phyloP scores from a whole-genome alignment of 2,888 invertebrate genomes.

The Cosmorhoe ocellata region DNA sequence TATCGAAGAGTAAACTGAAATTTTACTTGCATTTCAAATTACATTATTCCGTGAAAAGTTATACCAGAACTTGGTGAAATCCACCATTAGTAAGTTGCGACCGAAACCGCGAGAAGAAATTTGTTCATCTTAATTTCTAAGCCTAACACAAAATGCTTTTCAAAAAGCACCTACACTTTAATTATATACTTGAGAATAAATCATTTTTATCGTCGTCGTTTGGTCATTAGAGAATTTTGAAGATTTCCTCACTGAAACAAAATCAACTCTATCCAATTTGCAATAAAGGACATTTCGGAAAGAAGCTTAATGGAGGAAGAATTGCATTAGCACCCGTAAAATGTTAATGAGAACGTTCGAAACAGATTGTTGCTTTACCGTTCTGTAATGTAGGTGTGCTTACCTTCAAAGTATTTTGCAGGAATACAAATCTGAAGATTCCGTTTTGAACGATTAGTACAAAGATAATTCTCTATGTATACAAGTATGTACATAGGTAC shows the following conservation, averaged over 20 bases:
- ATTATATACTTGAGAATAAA: slow-evolving; percentile 43
- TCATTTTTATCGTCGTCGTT: slow-evolving; percentile 57
- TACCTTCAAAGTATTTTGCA: slow-evolving; percentile 1
- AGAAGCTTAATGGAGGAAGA: slow-evolving; percentile 3
- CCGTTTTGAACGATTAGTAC: too few species aligned
- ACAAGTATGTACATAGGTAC: too few species aligned
- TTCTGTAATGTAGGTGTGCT: slow-evolving; percentile 3
- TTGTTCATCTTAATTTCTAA: too few species aligned
- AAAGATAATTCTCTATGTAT: too few species aligned
- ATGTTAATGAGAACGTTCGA: slow-evolving; percentile 18
- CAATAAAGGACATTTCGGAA: slow-evolving; percentile 12
- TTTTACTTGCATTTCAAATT: too few species aligned
- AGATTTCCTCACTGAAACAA: slow-evolving; percentile 12
- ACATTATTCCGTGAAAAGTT: too few species aligned
- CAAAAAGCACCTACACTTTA: neutral
- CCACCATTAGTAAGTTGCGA: too few species aligned
- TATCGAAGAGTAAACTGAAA: too few species aligned
- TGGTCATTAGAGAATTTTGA: slow-evolving; percentile 26
- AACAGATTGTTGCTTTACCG: slow-evolving; percentile 14
- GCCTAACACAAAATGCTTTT: too few species aligned
- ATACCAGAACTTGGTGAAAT: too few species aligned
- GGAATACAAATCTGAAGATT: too few species aligned
- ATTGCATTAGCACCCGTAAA: slow-evolving; percentile 16
- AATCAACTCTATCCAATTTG: slow-evolving; percentile 8
- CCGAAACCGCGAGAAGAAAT: too few species aligned